These are phyloP conservation scores for Sycobia sp. DNA, from an alignment of 1,140 invertebrate species.

Conservation along the genomic window DNA sequence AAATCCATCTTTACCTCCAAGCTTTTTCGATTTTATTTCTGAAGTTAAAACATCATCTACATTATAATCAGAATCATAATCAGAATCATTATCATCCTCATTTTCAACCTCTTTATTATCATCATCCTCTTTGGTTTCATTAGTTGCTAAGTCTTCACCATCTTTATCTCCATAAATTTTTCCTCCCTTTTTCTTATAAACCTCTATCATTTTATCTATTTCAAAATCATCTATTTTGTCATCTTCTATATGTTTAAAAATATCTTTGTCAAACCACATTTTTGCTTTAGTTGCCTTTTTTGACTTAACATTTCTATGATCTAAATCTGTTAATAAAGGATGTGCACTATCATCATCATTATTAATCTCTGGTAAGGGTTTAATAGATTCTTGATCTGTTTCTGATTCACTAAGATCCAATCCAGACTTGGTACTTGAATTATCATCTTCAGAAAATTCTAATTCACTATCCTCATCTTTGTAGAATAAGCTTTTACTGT, in stretches of 20 bases:
- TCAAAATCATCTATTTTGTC: constrained; percentile 87
- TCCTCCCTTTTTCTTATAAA: constrained; percentile 75
- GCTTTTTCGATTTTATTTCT: constrained; percentile 48
- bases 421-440: constrained; percentile 64
- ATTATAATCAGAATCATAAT: constrained; percentile 68
- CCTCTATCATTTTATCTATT: constrained; percentile 77
- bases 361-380: constrained; percentile 53
- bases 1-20: constrained; percentile 66
- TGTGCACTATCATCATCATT: constrained; percentile 60
- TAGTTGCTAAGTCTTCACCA: constrained; percentile 16
- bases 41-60: constrained; percentile 59
- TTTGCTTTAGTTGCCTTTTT: constrained; percentile 78
- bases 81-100: constrained; percentile 58
- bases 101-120: constrained; percentile 45
- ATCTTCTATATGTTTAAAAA: constrained; percentile 80
- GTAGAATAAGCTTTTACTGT: constrained; percentile 75
- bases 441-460: constrained; percentile 66
- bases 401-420: constrained; percentile 67
- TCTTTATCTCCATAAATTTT: constrained; percentile 63
- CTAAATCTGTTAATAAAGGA: constrained; percentile 85
- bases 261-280: constrained; percentile 89
- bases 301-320: constrained; percentile 73
- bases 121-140: constrained; percentile 35
- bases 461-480: constrained; percentile 74
- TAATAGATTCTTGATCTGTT: constrained; percentile 47